Evolutionary conservation across 2,797 vertebrate species (phyloP).

Genomic region (Pristis pectinata): DNA sequence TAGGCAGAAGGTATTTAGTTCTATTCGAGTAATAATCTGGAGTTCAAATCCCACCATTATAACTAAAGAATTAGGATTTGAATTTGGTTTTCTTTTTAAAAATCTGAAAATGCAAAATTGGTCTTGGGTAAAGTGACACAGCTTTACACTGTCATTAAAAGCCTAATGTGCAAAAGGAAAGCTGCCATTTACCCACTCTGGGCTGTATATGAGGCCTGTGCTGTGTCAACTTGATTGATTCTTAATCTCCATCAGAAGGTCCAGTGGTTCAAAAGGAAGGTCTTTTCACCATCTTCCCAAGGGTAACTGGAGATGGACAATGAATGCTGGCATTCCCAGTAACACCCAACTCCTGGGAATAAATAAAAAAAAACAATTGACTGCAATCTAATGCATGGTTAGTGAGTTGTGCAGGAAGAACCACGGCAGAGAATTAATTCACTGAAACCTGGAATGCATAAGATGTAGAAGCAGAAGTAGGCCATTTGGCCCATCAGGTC

Average conservation of each 20-base stretch:
- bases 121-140: neutral
- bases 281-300: neutral
- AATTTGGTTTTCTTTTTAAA: neutral
- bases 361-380: neutral
- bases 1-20: neutral
- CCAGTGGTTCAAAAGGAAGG: neutral
- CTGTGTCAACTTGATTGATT: neutral
- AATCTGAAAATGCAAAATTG: neutral
- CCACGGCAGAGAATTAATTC: no score
- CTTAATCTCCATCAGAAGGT: neutral
- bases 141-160: neutral
- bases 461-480: no score
- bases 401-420: neutral
- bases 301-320: no score
- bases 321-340: no score
- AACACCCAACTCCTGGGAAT: neutral
- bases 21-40: neutral
- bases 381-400: neutral
- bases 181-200: neutral
- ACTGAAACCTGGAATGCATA: no score
- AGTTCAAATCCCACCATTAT: no score
- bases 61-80: neutral
- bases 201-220: neutral
- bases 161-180: neutral
- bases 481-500: no score